Percentiles rank a stretch among this genome's conserved stretches.
Evolutionary conservation across 2,797 vertebrate genomes (phyloP).

Genomic region (Halcyon smyrnensis): DNA sequence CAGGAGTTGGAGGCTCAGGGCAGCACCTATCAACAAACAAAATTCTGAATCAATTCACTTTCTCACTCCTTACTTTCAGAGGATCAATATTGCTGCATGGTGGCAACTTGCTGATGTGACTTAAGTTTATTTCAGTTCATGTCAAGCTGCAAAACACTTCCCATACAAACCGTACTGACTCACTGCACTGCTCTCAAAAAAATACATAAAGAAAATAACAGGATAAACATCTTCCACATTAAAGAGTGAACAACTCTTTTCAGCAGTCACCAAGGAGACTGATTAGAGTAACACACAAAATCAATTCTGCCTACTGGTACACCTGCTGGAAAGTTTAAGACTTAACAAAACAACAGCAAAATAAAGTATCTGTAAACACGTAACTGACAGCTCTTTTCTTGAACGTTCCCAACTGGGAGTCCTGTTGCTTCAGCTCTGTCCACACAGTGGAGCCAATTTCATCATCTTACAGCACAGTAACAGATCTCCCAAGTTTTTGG

Average conservation of each 20-base stretch:
- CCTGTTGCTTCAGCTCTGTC: neutral
- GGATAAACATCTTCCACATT: neutral
- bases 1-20: neutral
- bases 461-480: neutral
- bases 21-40: neutral
- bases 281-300: slow-evolving; percentile 5
- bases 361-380: neutral
- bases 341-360: neutral
- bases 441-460: neutral
- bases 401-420: neutral
- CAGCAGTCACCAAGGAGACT: slow-evolving; percentile 18
- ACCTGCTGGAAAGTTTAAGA: neutral
- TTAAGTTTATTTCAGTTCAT: neutral
- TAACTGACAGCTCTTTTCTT: neutral
- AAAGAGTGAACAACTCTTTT: neutral
- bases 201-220: neutral
- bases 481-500: neutral
- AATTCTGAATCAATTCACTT: neutral
- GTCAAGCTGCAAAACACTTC: neutral
- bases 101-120: neutral
- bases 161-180: neutral
- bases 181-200: neutral
- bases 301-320: neutral
- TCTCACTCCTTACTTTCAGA: neutral
- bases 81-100: neutral